Base-by-base conservation (phyloP, 2,113 vertebrate genomes). In the Festucalex cinctus region DNA sequence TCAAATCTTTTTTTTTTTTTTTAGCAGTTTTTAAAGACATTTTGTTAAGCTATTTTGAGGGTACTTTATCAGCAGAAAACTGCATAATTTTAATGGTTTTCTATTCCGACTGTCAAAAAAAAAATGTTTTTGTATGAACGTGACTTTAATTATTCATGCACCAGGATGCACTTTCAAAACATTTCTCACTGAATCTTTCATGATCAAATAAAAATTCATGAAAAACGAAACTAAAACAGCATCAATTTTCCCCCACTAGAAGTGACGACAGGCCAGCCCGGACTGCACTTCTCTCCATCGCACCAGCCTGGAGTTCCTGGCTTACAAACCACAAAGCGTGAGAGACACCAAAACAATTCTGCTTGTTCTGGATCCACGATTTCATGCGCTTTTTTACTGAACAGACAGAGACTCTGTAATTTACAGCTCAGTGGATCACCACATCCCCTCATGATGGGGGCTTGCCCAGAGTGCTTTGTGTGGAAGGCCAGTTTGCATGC, bases 401-500 rank as follows among this genome's bases (percentile, higher is more conserved):
- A 19, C 0, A 24, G 9, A 49, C 5, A 36, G 10, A 59, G 63
- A 37, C 7, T 0, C 54, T 4, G 9, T 32, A 32, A 1, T 35
- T 69, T 64, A 51, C 73, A 91, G 89, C 77, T 28, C 51, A 69
- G 0, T 63, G 56, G 59, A 53, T 73, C 5, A 71, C 74, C 0
- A 65, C 75, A 1, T 58, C 82, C n/a, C 39, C 69, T 0, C 36
- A 61, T 39, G 73, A 79, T 39, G 70, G 75, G 13, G 77, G 89
- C 12, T 77, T 78, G 53, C 91, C 91, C 22, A 86, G 87, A 9
- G 77, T 78, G 20, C 70, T 73, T 35, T 96, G 94, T 12, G 66
- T 88, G 8, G 81, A 88, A 9, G 91, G 90, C 1, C 93, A 94
- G 80, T 90, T 91, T 68, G 65, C 84, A 22, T 95, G 94, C 12